Conservation (phyloP, 2,797 vertebrate species). For the Eospalax fontanierii region DNA sequence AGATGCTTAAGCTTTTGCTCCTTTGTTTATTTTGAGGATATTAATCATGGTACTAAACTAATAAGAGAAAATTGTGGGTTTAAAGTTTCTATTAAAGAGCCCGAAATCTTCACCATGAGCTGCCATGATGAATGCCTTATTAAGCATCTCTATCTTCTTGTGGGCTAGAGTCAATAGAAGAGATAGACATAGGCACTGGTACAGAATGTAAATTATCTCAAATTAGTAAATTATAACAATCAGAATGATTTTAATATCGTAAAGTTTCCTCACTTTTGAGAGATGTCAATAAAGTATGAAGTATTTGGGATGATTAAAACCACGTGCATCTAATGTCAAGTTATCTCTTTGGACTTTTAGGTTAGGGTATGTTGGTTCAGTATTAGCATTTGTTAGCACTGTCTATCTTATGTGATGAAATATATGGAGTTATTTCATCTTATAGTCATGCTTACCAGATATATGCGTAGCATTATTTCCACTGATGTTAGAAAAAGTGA, state of each 20-base stretch:
- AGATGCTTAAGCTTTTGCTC: constrained; percentile 78
- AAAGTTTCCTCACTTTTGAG: constrained; percentile 8
- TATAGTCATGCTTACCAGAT: not conserved
- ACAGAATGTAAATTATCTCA: not conserved
- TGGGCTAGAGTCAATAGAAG: constrained; percentile 28
- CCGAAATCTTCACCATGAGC: not conserved
- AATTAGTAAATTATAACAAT: constrained; percentile 54
- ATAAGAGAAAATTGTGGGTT: constrained; percentile 83
- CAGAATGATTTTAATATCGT: constrained; percentile 10
- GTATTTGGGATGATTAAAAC: not conserved
- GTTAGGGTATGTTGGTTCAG: not conserved
- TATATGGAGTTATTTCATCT: not conserved
- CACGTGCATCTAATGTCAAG: not conserved
- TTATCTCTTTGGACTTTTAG: constrained; percentile 23
- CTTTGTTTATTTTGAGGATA: constrained; percentile 84
- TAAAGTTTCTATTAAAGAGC: constrained; percentile 75
- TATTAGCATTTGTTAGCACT: not conserved
- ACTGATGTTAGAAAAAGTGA: not conserved
- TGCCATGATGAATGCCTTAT: constrained; percentile 48
- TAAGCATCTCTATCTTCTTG: not conserved
- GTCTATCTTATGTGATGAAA: not conserved
- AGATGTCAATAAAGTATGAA: not conserved
- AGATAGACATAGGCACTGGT: not conserved
- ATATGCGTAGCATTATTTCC: not conserved
- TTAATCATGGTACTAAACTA: constrained; percentile 79